Conservation (phyloP, 1,140 invertebrate genomes). For the Bombus confusus region DNA sequence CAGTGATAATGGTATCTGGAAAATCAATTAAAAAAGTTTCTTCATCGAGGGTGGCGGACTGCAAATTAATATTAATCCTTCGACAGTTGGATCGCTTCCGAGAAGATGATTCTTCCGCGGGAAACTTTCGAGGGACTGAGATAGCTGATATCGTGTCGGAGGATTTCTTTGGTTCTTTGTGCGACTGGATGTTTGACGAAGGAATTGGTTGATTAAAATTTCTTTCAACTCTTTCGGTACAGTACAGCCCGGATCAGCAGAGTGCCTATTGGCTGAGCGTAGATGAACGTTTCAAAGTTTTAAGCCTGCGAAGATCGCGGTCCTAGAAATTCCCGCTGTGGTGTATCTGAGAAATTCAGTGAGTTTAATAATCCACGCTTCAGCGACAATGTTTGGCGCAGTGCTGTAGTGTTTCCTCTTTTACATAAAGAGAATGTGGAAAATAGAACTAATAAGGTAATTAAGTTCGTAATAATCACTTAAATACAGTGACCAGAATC, state of each 20-base stretch:
- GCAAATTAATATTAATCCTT: conserved; percentile 39
- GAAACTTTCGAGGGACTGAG: not conserved
- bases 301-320: not conserved
- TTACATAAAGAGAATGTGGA: too few species aligned
- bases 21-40: conserved; percentile 61
- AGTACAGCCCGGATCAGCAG: not conserved
- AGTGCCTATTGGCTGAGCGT: not conserved
- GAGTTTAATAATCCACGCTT: not conserved
- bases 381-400: not conserved
- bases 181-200: not conserved
- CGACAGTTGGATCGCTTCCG: not conserved
- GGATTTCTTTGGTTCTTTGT: not conserved
- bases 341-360: not conserved
- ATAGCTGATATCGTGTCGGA: not conserved
- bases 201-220: conserved; percentile 29
- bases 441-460: too few species aligned
- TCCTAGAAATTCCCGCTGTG: not conserved
- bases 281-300: not conserved
- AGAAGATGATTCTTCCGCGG: not conserved
- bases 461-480: too few species aligned
- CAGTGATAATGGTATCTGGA: conserved; percentile 89
- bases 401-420: too few species aligned
- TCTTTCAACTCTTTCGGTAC: not conserved
- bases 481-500: too few species aligned
- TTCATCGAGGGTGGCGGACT: not conserved